Evolutionary conservation across 2,797 vertebrate genomes (phyloP).

Genomic region (Pantherophis alleghaniensis): DNA sequence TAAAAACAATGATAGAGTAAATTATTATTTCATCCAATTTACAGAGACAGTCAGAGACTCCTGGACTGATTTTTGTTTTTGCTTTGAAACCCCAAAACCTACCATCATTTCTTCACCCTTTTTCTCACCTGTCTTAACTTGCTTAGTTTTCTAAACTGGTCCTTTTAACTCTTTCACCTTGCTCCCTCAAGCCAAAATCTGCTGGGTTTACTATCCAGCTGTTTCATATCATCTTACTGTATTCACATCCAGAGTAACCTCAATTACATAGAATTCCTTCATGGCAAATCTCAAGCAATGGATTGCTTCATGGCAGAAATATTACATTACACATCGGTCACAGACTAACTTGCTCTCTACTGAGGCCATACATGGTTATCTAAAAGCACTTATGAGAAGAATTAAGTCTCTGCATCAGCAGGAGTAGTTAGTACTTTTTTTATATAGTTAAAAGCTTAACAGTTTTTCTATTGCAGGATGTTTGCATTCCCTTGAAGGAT

Average conservation of each 20-base stretch:
- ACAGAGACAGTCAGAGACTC: too few species aligned
- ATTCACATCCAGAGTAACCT: neutral
- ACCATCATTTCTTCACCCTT: neutral
- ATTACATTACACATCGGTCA: neutral
- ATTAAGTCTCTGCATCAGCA: neutral
- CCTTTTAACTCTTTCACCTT: neutral
- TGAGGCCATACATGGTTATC: neutral
- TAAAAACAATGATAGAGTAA: neutral
- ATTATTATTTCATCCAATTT: neutral
- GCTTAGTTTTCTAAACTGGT: neutral
- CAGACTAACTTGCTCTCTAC: neutral
- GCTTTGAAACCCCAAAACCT: too few species aligned
- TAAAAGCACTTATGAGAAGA: neutral
- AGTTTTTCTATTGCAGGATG: neutral
- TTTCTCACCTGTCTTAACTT: neutral
- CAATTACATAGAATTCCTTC: neutral
- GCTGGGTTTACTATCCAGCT: neutral
- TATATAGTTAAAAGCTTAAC: neutral
- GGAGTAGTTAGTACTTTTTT: conserved; percentile 4
- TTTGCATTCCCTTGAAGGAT: neutral
- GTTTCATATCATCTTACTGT: neutral
- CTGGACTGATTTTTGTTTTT: neutral
- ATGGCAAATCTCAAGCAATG: neutral
- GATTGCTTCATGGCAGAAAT: neutral
- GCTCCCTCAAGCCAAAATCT: neutral